These are phyloP conservation scores for Monoplex corrugatus DNA, from an alignment of 2,888 invertebrate genomes.

Conservation along the genomic window DNA sequence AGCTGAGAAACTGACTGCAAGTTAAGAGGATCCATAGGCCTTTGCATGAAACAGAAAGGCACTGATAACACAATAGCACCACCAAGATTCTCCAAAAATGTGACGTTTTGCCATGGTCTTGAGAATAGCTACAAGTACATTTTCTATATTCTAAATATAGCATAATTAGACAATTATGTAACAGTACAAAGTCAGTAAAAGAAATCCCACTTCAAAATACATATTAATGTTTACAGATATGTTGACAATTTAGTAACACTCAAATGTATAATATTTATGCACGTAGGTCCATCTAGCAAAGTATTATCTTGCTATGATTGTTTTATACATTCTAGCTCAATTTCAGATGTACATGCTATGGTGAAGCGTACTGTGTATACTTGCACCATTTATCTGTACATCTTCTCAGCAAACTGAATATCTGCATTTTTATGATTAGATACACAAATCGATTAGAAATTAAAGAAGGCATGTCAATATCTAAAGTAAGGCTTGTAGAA, in stretches of 20 bases:
- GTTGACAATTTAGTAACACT: too few species aligned
- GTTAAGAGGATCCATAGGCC: neutral
- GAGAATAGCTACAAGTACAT: neutral
- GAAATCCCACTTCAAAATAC: too few species aligned
- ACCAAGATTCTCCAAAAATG: neutral
- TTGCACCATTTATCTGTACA: conserved; percentile 3
- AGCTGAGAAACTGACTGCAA: neutral
- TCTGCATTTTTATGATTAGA: neutral
- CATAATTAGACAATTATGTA: too few species aligned
- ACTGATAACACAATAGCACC: conserved; percentile 26
- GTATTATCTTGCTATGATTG: neutral
- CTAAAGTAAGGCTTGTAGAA: neutral
- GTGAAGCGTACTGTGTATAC: neutral
- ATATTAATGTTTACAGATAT: too few species aligned
- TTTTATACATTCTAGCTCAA: neutral
- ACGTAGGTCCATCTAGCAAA: too few species aligned
- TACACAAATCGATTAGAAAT: too few species aligned
- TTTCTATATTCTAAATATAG: neutral
- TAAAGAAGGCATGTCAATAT: neutral
- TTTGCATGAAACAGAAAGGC: neutral
- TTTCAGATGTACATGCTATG: neutral
- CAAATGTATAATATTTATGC: too few species aligned
- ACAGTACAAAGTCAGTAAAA: too few species aligned
- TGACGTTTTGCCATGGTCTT: neutral
- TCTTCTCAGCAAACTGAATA: neutral